phyloP scores from a whole-genome alignment of 2,113 vertebrate genomes.

The Pimephales promelas region DNA sequence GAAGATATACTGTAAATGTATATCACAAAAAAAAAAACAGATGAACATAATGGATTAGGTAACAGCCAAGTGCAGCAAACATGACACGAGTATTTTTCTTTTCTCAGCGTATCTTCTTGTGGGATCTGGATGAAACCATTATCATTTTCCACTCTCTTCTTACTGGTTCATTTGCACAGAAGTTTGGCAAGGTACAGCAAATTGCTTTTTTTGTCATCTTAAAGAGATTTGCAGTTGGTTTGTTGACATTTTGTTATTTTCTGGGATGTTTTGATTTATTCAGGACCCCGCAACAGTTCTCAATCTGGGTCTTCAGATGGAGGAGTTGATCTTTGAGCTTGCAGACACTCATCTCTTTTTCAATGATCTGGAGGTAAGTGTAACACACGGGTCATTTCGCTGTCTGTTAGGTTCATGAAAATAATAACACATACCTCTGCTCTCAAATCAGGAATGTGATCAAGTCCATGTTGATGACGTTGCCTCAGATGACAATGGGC shows the following conservation, averaged over 20 bases:
- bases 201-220: background rate
- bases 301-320: constrained; percentile 95
- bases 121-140: constrained; percentile 99
- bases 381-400: background rate
- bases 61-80: background rate
- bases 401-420: background rate
- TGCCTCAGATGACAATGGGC: constrained; percentile 96
- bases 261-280: background rate
- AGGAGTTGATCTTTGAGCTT: constrained; percentile 98
- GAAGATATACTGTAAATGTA: too few species aligned
- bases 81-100: constrained; percentile 38
- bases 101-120: constrained; percentile 89
- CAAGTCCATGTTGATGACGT: constrained; percentile 98
- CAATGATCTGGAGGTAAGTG: constrained; percentile 92
- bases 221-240: background rate
- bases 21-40: too few species aligned
- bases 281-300: constrained; percentile 92
- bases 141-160: constrained; percentile 99
- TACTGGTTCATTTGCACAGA: constrained; percentile 95
- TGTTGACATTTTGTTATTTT: background rate
- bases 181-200: constrained; percentile 90
- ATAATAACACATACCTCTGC: constrained; percentile 18
- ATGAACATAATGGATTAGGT: background rate
- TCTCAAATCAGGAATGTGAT: constrained; percentile 89
- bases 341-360: constrained; percentile 98